phyloP scores from a whole-genome alignment of 2,888 invertebrate genomes.

The Trachelus tabidus region DNA sequence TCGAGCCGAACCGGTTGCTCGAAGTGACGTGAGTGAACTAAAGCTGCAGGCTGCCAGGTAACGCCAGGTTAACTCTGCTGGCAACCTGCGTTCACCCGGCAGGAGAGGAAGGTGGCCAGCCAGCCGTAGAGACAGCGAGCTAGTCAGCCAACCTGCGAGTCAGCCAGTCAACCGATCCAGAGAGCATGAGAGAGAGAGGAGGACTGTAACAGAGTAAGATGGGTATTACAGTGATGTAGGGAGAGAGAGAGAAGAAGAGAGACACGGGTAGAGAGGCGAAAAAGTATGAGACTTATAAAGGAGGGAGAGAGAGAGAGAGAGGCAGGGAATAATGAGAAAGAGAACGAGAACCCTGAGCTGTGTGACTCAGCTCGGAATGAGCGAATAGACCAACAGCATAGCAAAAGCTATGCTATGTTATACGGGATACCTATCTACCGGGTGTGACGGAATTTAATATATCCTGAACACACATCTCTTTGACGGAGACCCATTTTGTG shows the following conservation, averaged over 20 bases:
- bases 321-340: not conserved
- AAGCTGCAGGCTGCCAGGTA: conserved; percentile 61
- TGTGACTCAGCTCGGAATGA: conserved; percentile 55
- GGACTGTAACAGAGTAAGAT: conserved; percentile 13
- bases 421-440: conserved; percentile 32
- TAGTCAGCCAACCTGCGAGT: conserved; percentile 33
- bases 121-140: conserved; percentile 51
- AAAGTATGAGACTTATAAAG: not conserved
- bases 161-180: conserved; percentile 41
- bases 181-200: conserved; percentile 19
- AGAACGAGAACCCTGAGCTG: conserved; percentile 24
- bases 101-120: conserved; percentile 37
- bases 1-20: conserved; percentile 62
- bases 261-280: conserved; percentile 18
- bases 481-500: not conserved
- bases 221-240: conserved; percentile 4
- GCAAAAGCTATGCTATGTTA: conserved; percentile 40
- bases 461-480: not conserved
- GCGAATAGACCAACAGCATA: conserved; percentile 51
- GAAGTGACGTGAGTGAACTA: conserved; percentile 65
- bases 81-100: conserved; percentile 46
- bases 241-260: conserved; percentile 29
- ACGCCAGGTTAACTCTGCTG: conserved; percentile 61
- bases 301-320: conserved; percentile 20
- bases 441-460: not conserved